phyloP scores from a whole-genome alignment of 2,797 vertebrate genomes.

The Coccyzus lansbergi region DNA sequence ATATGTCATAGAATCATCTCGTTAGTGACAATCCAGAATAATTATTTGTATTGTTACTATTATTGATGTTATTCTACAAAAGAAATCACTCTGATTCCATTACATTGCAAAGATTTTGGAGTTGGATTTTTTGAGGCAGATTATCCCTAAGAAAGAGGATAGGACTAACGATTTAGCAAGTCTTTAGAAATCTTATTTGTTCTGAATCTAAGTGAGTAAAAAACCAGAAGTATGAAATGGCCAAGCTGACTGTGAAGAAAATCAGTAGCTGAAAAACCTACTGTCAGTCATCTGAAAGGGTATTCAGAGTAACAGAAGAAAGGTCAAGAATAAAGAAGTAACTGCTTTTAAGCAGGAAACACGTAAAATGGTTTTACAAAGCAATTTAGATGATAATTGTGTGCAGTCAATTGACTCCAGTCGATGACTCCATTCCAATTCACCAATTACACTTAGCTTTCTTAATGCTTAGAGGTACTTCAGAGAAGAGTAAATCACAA shows the following conservation, averaged over 20 bases:
- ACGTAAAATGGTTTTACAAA: background rate
- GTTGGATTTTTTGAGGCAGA: background rate
- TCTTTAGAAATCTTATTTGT: background rate
- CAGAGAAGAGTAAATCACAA: background rate
- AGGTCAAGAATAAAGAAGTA: background rate
- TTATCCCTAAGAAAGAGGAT: background rate
- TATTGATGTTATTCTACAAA: background rate
- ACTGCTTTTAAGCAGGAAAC: background rate
- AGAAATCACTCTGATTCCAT: background rate
- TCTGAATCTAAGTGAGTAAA: background rate
- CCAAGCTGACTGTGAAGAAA: background rate
- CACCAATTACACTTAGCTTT: background rate
- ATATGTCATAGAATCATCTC: background rate
- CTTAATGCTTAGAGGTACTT: background rate
- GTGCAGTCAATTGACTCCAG: background rate
- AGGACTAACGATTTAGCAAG: background rate
- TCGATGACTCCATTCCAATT: background rate
- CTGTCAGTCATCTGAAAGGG: background rate
- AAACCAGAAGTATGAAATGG: background rate
- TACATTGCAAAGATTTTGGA: background rate
- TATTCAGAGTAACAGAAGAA: background rate
- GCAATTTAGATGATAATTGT: slow-evolving; percentile 17
- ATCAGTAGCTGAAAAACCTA: background rate
- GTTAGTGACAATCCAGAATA: background rate
- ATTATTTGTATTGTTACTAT: background rate